phyloP scores from a whole-genome alignment of 92 coral and sea anemone genomes.

The Hydrozoanthus gracilis region DNA sequence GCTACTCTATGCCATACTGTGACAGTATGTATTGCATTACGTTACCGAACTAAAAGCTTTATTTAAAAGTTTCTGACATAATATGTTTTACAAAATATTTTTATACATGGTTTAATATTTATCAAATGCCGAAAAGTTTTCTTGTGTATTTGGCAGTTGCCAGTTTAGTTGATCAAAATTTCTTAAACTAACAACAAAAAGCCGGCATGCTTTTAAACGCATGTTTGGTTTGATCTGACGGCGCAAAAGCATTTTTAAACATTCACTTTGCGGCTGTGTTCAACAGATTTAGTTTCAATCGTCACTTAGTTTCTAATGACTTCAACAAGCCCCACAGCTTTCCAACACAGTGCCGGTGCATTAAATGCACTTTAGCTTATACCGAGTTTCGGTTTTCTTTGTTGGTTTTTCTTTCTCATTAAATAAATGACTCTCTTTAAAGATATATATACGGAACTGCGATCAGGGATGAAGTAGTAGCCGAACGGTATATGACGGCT shows the following conservation, averaged over 20 bases:
- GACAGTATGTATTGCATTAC: not conserved
- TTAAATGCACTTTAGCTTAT: not conserved
- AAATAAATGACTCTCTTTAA: not conserved
- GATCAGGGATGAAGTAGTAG: too few species aligned
- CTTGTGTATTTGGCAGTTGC: not conserved
- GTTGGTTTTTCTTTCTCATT: not conserved
- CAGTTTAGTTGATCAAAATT: not conserved
- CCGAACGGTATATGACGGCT: too few species aligned
- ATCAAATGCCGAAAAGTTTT: not conserved
- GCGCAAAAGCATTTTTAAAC: not conserved
- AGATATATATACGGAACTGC: too few species aligned
- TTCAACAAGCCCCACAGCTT: too few species aligned
- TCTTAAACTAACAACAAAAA: not conserved
- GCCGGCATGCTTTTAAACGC: not conserved
- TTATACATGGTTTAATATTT: not conserved
- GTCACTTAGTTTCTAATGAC: constrained; percentile 2
- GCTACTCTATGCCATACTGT: constrained; percentile 3
- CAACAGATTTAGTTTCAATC: constrained; percentile 6
- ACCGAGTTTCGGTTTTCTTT: not conserved
- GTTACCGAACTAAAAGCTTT: not conserved
- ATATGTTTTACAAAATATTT: not conserved
- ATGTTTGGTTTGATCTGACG: not conserved
- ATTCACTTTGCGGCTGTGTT: not conserved
- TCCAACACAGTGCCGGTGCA: not conserved
- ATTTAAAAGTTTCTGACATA: not conserved